phyloP scores from a whole-genome alignment of 2,113 vertebrate species.

The Acrocephalus kingi region DNA sequence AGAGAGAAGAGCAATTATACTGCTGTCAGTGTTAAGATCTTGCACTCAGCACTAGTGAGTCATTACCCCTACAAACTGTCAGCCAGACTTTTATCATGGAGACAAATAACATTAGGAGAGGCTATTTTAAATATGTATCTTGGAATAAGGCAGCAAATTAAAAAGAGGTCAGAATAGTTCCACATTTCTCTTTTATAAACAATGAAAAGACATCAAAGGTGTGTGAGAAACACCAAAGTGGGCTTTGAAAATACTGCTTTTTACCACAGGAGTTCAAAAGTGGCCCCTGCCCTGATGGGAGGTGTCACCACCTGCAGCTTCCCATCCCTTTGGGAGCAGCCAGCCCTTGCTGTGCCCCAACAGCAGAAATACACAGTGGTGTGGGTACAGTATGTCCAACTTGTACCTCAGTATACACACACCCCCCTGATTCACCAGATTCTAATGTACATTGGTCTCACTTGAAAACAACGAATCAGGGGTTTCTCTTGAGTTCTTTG shows the following conservation, averaged over 20 bases:
- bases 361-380: neutral
- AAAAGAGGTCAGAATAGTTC: neutral
- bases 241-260: neutral
- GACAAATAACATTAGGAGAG: neutral
- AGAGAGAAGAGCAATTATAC: constrained; percentile 45
- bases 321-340: neutral
- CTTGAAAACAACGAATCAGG: neutral
- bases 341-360: neutral
- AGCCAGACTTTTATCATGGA: neutral
- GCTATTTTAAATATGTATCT: neutral
- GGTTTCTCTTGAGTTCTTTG: neutral
- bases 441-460: neutral
- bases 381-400: neutral
- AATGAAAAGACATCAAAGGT: neutral
- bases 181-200: neutral
- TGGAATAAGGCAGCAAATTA: neutral
- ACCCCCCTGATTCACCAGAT: neutral
- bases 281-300: neutral
- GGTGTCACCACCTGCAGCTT: neutral
- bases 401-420: neutral
- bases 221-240: neutral
- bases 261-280: neutral
- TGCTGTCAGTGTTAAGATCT: constrained; percentile 33
- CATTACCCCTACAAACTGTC: constrained; percentile 39
- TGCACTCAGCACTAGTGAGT: constrained; percentile 34